Evolutionary conservation across 1,140 invertebrate species (phyloP).

Genomic region (Bombus polaris): DNA sequence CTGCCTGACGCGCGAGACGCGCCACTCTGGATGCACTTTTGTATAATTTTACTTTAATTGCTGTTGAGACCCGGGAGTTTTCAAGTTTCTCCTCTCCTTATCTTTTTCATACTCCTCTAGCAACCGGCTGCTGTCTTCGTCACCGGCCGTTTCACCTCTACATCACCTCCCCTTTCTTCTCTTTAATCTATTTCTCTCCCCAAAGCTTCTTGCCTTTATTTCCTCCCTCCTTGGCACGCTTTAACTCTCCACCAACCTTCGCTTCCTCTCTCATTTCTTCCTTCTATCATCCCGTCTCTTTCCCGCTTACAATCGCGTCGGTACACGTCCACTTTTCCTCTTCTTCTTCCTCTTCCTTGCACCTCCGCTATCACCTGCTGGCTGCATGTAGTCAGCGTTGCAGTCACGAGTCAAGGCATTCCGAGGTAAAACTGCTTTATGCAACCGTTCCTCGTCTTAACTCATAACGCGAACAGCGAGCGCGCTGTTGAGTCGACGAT

Average conservation of each 20-base stretch:
- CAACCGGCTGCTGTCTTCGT: background rate
- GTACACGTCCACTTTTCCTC: background rate
- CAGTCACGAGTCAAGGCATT: background rate
- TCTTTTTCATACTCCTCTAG: conserved; percentile 37
- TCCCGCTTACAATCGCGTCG: background rate
- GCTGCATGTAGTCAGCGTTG: background rate
- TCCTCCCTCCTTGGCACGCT: conserved; percentile 34
- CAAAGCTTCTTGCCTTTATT: conserved; percentile 54
- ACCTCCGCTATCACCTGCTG: background rate
- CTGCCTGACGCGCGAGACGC: conserved; percentile 62
- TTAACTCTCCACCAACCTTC: conserved; percentile 16
- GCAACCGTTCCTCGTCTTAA: conserved; percentile 43
- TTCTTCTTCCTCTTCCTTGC: background rate
- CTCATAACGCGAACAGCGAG: conserved; percentile 21
- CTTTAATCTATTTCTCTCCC: conserved; percentile 48
- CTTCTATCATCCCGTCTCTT: conserved; percentile 1
- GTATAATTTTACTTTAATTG: conserved; percentile 79
- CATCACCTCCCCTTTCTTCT: conserved; percentile 29
- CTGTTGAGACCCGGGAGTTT: conserved; percentile 71
- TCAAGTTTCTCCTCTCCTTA: conserved; percentile 68
- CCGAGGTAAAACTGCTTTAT: conserved; percentile 43
- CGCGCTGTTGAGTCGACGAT: conserved; percentile 42
- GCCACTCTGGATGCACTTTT: conserved; percentile 72
- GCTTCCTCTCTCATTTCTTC: background rate
- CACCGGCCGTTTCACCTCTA: background rate